Conservation (phyloP, 2,888 invertebrate species). For the Margaritifera margaritifera region DNA sequence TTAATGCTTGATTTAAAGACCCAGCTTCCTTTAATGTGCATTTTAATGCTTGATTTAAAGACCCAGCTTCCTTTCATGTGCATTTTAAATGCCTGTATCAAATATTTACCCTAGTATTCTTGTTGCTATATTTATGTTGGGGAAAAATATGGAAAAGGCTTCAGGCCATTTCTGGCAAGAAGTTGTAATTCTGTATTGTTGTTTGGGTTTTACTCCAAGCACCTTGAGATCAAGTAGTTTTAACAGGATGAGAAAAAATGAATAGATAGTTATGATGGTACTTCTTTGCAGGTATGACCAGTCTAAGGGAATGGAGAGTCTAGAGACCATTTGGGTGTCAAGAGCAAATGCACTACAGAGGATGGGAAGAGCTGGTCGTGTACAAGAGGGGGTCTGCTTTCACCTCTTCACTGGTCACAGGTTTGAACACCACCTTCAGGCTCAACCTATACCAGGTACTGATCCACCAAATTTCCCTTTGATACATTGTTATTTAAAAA, state of each 20-base stretch:
- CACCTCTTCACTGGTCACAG: conserved; percentile 84
- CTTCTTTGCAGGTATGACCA: conserved; percentile 60
- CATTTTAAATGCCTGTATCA: too few species aligned
- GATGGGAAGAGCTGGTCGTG: conserved; percentile 89
- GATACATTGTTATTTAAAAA: neutral
- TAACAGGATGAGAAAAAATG: neutral
- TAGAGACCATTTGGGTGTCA: conserved; percentile 86
- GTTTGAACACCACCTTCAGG: conserved; percentile 78
- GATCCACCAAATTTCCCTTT: neutral
- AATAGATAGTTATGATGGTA: neutral
- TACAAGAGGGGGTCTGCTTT: conserved; percentile 88
- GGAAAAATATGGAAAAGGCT: too few species aligned
- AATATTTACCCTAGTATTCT: too few species aligned
- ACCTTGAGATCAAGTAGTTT: neutral
- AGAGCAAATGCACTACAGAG: conserved; percentile 89
- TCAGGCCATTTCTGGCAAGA: too few species aligned
- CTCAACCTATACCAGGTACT: conserved; percentile 75
- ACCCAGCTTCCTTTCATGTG: too few species aligned
- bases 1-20: too few species aligned
- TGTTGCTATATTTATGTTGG: too few species aligned
- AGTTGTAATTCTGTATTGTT: too few species aligned
- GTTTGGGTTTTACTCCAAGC: neutral
- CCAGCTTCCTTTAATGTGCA: too few species aligned
- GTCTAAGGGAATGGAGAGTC: conserved; percentile 81
- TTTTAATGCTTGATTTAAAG: too few species aligned